Conservation (phyloP, 2,797 vertebrate genomes). For the Helostoma temminkii region DNA sequence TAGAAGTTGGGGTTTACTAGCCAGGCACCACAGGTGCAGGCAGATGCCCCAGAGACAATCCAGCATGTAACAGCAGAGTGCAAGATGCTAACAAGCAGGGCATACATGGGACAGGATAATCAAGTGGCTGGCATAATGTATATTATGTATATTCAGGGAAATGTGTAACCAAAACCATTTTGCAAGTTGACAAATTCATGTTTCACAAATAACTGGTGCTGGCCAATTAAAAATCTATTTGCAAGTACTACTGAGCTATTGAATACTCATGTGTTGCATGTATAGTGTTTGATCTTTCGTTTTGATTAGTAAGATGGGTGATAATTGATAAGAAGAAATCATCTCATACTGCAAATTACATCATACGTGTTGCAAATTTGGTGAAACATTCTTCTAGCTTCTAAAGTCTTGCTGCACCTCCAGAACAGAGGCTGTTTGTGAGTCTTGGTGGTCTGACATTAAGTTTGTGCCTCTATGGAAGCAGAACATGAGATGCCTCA, state of each 20-base stretch:
- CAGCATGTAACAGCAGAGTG: no score
- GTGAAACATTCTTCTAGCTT: background rate
- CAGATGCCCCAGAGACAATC: no score
- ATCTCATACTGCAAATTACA: conserved; percentile 8
- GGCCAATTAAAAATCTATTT: background rate
- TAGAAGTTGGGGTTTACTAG: no score
- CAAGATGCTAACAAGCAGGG: no score
- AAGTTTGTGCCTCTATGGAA: conserved; percentile 43
- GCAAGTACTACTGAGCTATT: background rate
- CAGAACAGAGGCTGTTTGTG: conserved; percentile 41
- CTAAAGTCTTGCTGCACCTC: background rate
- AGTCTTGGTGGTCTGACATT: conserved; percentile 15
- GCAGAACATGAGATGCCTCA: conserved; percentile 60
- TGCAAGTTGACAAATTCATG: background rate
- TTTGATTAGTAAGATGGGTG: conserved; percentile 24
- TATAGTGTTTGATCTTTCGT: background rate
- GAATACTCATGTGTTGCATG: background rate
- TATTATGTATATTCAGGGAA: no score
- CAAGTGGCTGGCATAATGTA: no score
- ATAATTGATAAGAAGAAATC: background rate
- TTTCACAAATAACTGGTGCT: conserved; percentile 11
- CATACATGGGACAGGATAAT: no score
- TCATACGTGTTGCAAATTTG: background rate
- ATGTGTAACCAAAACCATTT: background rate
- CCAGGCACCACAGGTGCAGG: no score